Base-by-base conservation (phyloP, 1,140 invertebrate species). In the Rhagoletis zephyria region DNA sequence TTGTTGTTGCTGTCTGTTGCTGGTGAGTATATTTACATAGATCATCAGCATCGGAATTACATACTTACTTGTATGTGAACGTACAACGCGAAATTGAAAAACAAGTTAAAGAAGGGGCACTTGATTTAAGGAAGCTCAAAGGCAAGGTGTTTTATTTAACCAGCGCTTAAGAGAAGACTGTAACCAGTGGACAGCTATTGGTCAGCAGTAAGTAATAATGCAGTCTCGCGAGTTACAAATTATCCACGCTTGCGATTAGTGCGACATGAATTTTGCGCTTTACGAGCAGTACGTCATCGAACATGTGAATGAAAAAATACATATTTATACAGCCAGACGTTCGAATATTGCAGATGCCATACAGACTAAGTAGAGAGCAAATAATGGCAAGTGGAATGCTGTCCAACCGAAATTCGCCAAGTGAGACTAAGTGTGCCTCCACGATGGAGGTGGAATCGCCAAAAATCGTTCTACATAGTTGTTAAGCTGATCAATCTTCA, bases 21-120 rank as follows among this genome's bases (percentile, higher is more conserved):
- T 9, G 30, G 30, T 40, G n/a, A 67, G 61, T 51, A 30, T 74
- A 74, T 48, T 74, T 74, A 74, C 42, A 74, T 48, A 74, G 16
- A 74, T 12, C 42, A 14, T 51, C 2, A 51, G n/a, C 45, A 48
- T 14, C 16, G 14, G 48, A 74, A 74, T 45, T 45, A 45, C 70
- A 12, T 74, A 30, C 30, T 30, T 30, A 30, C 30, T 30, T 30
- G 30, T 30, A 30, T 30, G 30, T 16, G n/a, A 14, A 9, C 4
- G 16, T 6, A 77, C 61, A 63, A 63, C 16, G 48, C 16, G 74
- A 81, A 81, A 81, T 81, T 81, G 74, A 81, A 81, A 81, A 56
- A 81, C 74, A 19, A 81, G 67, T 74, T 30, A 19, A 81, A 48
- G n/a, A n/a, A n/a, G n/a, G n/a, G n/a, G n/a, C n/a, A n/a, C n/a